Evolutionary conservation across 2,888 invertebrate genomes (phyloP), one percentile per base, ranked within the genome.

Genomic region (Ethmia dodecea): DNA sequence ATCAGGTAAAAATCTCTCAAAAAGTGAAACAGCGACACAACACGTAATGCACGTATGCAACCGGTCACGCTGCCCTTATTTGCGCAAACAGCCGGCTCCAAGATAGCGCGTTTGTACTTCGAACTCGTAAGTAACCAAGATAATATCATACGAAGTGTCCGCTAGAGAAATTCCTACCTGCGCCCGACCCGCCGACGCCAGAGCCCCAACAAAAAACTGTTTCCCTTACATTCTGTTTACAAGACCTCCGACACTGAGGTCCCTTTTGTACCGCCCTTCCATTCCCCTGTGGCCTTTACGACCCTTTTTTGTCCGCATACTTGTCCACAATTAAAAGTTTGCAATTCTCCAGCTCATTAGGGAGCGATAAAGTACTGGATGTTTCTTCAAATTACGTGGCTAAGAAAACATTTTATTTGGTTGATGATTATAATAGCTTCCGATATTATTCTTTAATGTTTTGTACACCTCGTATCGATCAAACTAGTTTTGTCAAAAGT

Each of bases 201-300:
- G 52, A 49, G 51, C 45, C 37, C 43, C 41, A 49, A 74, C 67
- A 78, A 81, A 81, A 81, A 75, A 70, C 49, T 62, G 70, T 75
- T 83, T 81, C 79, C 79, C 74, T 71, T 65, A 66, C 72, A 76
- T 72, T 81, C 47, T 78, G 69, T 80, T 77, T 78, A 77, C 79
- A 74, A 72, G 79, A 79, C 80, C 83, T 80, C 80, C 80, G 83
- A 83, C 78, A 79, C 69, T 45, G 76, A 66, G 67, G 66, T 49
- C 63, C 68, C 69, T 73, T 63, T 76, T 74, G 67, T 68, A 52
- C 58, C 45, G 40, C 57, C 60, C 58, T 60, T 54, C 54, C 55
- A 54, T 52, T 51, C 52, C 35, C 58, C 49, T 48, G 45, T 47
- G 60, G 54, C 54, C 53, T 60, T 60, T 48, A 60, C 62, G 71